Percentiles rank a stretch among this genome's conserved stretches.
Conservation (phyloP, 2,797 vertebrate species). For the Rousettus madagascariensis region DNA sequence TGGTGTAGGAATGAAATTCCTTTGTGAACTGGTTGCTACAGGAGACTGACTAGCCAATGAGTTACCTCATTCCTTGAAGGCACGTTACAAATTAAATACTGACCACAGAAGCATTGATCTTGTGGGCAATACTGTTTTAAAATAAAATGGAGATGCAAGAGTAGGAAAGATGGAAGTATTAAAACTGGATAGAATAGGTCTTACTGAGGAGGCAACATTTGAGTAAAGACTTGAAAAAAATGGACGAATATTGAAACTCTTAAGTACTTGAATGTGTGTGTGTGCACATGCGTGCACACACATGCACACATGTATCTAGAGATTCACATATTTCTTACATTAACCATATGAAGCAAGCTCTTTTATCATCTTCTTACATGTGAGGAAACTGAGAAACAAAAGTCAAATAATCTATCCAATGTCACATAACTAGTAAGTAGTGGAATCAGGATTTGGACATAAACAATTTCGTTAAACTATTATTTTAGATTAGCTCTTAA, state of each 20-base stretch:
- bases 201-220: background rate
- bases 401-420: background rate
- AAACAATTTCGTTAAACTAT: constrained; percentile 10
- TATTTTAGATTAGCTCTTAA: constrained; percentile 27
- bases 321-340: background rate
- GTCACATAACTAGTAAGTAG: background rate
- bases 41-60: background rate
- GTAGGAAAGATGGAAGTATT: background rate
- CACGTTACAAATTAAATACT: background rate
- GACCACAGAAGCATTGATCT: background rate
- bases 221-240: background rate
- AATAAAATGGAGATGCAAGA: background rate
- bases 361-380: background rate
- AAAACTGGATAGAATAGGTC: background rate
- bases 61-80: background rate
- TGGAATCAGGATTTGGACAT: constrained; percentile 25
- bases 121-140: background rate
- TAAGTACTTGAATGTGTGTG: background rate
- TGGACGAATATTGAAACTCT: background rate
- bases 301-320: no score
- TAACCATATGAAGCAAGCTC: background rate
- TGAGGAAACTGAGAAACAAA: background rate
- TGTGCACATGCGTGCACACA: background rate
- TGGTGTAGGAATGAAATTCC: background rate
- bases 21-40: background rate